phyloP scores from a whole-genome alignment of 2,888 invertebrate genomes.

The Apotomis turbidana region DNA sequence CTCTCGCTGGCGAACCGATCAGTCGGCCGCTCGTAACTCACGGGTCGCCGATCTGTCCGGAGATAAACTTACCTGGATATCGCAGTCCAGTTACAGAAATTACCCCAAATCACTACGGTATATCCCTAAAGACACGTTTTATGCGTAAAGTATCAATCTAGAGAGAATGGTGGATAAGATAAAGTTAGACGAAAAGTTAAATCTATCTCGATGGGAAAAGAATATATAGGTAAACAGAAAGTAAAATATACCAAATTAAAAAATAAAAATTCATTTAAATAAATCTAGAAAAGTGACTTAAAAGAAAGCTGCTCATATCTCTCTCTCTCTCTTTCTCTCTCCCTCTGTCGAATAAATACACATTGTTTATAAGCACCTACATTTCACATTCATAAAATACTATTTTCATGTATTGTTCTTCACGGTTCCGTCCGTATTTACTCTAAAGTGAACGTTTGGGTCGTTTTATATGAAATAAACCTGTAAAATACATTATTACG shows the following conservation, averaged over 20 bases:
- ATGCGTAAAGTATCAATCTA: background rate
- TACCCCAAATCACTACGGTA: background rate
- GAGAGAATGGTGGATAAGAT: too few species aligned
- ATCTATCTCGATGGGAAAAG: too few species aligned
- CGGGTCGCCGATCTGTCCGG: conserved; percentile 10
- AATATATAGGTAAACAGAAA: too few species aligned
- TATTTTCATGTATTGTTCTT: conserved; percentile 1
- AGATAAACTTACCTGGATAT: conserved; percentile 32
- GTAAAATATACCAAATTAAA: too few species aligned
- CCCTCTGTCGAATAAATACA: background rate
- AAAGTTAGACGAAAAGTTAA: too few species aligned
- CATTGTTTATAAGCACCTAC: background rate
- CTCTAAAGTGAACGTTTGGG: conserved; percentile 10
- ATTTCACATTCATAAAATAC: conserved; percentile 4
- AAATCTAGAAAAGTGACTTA: too few species aligned
- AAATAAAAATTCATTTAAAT: too few species aligned
- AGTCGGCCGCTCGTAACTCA: conserved; percentile 32
- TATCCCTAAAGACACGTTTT: background rate
- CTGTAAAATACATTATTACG: conserved; percentile 35
- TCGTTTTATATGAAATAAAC: conserved; percentile 24
- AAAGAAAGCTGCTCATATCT: too few species aligned
- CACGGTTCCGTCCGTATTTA: conserved; percentile 11
- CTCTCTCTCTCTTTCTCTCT: too few species aligned
- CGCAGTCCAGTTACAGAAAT: background rate
- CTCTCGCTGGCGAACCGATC: background rate